phyloP scores from a whole-genome alignment of 2,797 vertebrate species.

The Catostomus latipinnis region DNA sequence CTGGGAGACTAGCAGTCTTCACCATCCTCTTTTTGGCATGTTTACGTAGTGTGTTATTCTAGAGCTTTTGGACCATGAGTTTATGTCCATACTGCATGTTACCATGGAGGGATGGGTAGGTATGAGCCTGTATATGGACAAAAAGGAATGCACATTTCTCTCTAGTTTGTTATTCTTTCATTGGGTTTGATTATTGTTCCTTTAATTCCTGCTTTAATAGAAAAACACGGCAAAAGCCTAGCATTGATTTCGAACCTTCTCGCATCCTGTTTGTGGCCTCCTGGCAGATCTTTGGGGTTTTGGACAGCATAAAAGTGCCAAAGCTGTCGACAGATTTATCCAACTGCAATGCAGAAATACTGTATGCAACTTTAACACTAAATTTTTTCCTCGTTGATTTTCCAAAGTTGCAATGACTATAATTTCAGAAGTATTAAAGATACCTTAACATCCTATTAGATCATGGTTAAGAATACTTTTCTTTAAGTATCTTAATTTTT shows the following conservation, averaged over 20 bases:
- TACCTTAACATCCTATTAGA: too few relatives aligned
- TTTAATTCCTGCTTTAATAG: slow-evolving; percentile 57
- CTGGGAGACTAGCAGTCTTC: slow-evolving; percentile 18
- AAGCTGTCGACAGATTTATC: slow-evolving; percentile 37
- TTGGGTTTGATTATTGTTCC: slow-evolving; percentile 55
- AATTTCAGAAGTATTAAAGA: too few relatives aligned
- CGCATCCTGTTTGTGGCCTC: slow-evolving; percentile 45
- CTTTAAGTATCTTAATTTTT: too few relatives aligned
- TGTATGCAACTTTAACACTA: slow-evolving; percentile 5
- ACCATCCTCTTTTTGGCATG: slow-evolving; percentile 17
- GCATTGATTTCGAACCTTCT: slow-evolving; percentile 28
- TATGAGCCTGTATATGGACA: slow-evolving; percentile 17
- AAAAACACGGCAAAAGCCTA: slow-evolving; percentile 48
- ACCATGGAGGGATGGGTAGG: slow-evolving; percentile 22
- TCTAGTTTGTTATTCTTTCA: slow-evolving; percentile 55
- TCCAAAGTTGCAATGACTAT: too few relatives aligned
- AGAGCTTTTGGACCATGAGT: slow-evolving; percentile 48
- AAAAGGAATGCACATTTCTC: slow-evolving; percentile 41
- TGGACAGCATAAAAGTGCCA: slow-evolving; percentile 15
- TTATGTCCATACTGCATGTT: slow-evolving; percentile 22
- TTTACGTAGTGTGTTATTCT: slow-evolving; percentile 58
- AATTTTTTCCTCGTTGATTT: not conserved
- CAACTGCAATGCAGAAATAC: slow-evolving; percentile 4
- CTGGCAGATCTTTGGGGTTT: slow-evolving; percentile 5
- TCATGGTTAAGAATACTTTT: too few relatives aligned